Evolutionary conservation across 2,888 invertebrate species (phyloP).

Genomic region (Stegophylla sp.): DNA sequence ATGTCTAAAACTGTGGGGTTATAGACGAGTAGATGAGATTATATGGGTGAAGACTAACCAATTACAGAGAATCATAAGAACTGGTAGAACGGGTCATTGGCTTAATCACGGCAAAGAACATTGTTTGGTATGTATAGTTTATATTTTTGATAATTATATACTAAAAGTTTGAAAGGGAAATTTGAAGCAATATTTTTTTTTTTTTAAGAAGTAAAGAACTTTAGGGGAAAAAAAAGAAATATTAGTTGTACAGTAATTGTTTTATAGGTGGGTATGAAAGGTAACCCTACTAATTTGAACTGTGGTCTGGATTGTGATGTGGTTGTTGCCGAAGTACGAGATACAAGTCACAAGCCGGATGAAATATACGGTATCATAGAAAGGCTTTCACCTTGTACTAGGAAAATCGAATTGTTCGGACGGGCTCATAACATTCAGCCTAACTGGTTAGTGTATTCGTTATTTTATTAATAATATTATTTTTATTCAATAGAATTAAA

Average conservation of each 20-base stretch:
- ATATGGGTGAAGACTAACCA: conserved; percentile 99
- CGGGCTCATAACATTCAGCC: conserved; percentile 97
- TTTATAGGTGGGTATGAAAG: conserved; percentile 87
- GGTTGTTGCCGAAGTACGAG: conserved; percentile 96
- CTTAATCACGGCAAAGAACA: conserved; percentile 98
- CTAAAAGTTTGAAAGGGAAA: no score
- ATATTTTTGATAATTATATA: no score
- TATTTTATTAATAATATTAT: not conserved
- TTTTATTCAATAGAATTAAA: not conserved
- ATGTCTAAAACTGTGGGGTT: conserved; percentile 95
- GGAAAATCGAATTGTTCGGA: conserved; percentile 96
- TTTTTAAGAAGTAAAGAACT: no score
- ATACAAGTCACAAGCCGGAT: conserved; percentile 97
- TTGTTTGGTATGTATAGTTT: conserved; percentile 73
- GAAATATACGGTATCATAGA: conserved; percentile 99
- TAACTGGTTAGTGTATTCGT: conserved; percentile 76
- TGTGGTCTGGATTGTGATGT: conserved; percentile 96
- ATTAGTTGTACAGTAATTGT: no score
- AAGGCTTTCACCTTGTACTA: conserved; percentile 91
- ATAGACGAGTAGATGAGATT: conserved; percentile 93
- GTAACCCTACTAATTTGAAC: conserved; percentile 87
- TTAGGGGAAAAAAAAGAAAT: no score
- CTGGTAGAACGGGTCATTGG: conserved; percentile 98
- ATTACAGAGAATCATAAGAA: conserved; percentile 92
- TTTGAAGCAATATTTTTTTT: no score